A percentile compares a stretch with the other conserved stretches of the same genome.
These are phyloP conservation scores for Tethea ocularis DNA, from an alignment of 2,888 invertebrate species.

Conservation along the genomic window DNA sequence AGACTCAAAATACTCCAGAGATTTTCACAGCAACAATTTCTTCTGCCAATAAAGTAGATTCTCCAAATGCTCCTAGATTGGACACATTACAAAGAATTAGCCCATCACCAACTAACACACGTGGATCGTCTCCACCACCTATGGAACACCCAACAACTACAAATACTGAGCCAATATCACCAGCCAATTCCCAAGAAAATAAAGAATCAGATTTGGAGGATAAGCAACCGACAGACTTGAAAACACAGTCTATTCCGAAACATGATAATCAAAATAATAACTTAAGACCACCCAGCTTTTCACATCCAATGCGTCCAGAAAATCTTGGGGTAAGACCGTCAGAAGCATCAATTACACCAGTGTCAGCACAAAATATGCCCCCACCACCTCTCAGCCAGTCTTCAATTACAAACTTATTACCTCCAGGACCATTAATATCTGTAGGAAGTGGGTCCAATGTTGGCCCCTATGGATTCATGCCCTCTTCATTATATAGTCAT, in stretches of 20 bases:
- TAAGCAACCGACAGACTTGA: conserved; percentile 76
- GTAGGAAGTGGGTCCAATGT: conserved; percentile 83
- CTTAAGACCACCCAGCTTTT: conserved; percentile 63
- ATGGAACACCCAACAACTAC: conserved; percentile 71
- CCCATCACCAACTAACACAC: conserved; percentile 71
- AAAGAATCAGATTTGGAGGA: conserved; percentile 75
- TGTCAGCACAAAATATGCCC: conserved; percentile 70
- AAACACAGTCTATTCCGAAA: conserved; percentile 69
- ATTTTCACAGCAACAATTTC: conserved; percentile 80
- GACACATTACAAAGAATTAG: conserved; percentile 75
- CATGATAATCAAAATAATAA: conserved; percentile 55
- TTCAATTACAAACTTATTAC: conserved; percentile 81
- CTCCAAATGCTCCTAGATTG: conserved; percentile 69
- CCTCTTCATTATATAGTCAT: conserved; percentile 74
- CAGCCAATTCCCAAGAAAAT: conserved; percentile 72
- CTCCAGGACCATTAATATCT: conserved; percentile 84
- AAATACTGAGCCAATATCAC: conserved; percentile 75
- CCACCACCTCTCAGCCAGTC: conserved; percentile 80
- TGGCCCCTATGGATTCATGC: conserved; percentile 86
- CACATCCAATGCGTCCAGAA: conserved; percentile 70
- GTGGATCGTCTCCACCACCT: conserved; percentile 70
- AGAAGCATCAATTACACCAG: conserved; percentile 62
- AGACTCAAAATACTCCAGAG: conserved; percentile 76
- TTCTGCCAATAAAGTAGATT: conserved; percentile 70
- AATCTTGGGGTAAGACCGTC: conserved; percentile 69